These are phyloP conservation scores for Hirudo medicinalis DNA, from an alignment of 1,140 invertebrate species.

Conservation along the genomic window DNA sequence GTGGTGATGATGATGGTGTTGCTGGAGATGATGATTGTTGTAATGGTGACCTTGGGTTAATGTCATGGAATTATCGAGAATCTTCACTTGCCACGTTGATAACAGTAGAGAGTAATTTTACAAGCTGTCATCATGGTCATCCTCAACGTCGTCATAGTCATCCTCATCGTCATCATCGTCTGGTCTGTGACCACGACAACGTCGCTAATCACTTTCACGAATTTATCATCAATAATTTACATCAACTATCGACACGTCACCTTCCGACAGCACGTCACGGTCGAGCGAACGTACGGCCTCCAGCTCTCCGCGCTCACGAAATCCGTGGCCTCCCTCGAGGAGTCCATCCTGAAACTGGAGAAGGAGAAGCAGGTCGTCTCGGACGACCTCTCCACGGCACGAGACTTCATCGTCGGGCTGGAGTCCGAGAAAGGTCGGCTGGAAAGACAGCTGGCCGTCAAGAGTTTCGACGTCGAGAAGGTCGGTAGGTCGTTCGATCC, in stretches of 20 bases:
- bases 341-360: conserved; percentile 33
- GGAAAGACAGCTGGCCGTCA: conserved; percentile 34
- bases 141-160: too few relatives aligned
- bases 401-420: conserved; percentile 36
- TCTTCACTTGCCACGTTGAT: too few relatives aligned
- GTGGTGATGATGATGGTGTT: not conserved
- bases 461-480: conserved; percentile 39
- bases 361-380: conserved; percentile 34
- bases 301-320: conserved; percentile 38
- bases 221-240: too few relatives aligned
- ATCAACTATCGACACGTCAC: not conserved
- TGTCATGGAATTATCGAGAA: too few relatives aligned
- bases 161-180: too few relatives aligned
- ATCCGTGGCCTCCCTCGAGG: conserved; percentile 35
- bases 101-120: too few relatives aligned
- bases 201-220: too few relatives aligned
- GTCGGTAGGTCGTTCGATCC: conserved; percentile 22
- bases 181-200: too few relatives aligned
- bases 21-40: not conserved
- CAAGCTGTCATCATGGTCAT: too few relatives aligned
- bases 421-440: conserved; percentile 38
- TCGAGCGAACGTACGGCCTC: conserved; percentile 36
- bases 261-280: conserved; percentile 31
- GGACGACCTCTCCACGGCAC: conserved; percentile 34
- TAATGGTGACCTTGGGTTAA: not conserved